Conservation (phyloP, 2,113 vertebrate genomes). For the Gnathonemus longibarbis region DNA sequence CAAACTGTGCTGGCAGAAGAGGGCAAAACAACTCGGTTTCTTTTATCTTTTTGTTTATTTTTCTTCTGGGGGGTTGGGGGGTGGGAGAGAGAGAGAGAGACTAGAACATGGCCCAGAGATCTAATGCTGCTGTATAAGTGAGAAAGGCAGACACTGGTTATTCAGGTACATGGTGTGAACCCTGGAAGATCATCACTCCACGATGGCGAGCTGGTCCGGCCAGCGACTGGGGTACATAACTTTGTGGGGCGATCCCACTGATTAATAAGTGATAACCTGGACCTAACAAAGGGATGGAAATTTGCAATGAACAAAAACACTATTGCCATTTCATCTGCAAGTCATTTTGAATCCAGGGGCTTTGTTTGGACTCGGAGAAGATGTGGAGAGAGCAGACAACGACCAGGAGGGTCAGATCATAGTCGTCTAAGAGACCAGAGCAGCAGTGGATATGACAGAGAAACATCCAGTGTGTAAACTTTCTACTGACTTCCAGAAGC, state of each 20-base stretch:
- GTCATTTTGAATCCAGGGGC: background rate
- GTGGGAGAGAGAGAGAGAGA: slow-evolving; percentile 16
- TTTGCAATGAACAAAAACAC: background rate
- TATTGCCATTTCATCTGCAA: background rate
- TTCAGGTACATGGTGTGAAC: slow-evolving; percentile 5
- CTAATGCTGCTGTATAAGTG: background rate
- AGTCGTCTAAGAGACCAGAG: background rate
- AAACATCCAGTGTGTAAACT: background rate
- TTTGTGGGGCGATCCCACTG: background rate
- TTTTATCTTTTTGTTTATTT: background rate
- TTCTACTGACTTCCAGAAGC: background rate
- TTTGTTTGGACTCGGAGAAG: background rate
- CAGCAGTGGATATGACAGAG: background rate
- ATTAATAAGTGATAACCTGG: background rate
- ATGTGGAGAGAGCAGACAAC: background rate
- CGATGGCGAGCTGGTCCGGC: background rate
- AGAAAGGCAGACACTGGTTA: background rate
- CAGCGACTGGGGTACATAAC: background rate
- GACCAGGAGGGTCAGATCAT: background rate
- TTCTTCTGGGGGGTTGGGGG: background rate
- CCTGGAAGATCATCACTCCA: background rate
- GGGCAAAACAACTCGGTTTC: background rate
- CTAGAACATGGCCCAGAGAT: slow-evolving; percentile 10
- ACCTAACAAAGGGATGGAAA: background rate
- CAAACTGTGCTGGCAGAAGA: background rate